Percentiles rank a stretch among this genome's conserved stretches.
phyloP scores from a whole-genome alignment of 2,888 invertebrate species.

The Myathropa florea region DNA sequence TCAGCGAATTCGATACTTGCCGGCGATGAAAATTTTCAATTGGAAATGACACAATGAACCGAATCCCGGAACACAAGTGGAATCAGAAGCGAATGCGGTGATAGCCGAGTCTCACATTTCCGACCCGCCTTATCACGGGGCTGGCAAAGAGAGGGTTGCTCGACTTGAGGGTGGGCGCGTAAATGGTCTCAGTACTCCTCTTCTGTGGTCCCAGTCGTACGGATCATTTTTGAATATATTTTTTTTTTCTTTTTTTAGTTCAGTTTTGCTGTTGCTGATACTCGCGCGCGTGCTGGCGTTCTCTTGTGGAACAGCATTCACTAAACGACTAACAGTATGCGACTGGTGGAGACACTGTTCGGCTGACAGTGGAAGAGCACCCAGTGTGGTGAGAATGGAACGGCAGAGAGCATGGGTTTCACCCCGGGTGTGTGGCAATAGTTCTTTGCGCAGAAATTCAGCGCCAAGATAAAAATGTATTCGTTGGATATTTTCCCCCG shows the following conservation, averaged over 20 bases:
- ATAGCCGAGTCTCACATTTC: conserved; percentile 48
- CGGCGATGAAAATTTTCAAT: neutral
- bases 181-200: conserved; percentile 19
- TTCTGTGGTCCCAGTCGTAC: conserved; percentile 14
- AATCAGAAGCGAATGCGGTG: conserved; percentile 7
- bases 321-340: conserved; percentile 68
- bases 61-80: neutral
- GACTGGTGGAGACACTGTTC: conserved; percentile 45
- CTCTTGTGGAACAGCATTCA: conserved; percentile 65
- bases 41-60: neutral
- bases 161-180: neutral
- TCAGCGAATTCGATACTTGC: neutral
- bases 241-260: conserved; percentile 11
- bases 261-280: conserved; percentile 31
- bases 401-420: conserved; percentile 16
- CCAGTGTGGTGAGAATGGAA: conserved; percentile 41
- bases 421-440: neutral
- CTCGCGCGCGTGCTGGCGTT: conserved; percentile 69
- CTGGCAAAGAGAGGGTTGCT: conserved; percentile 29
- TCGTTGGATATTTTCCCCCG: neutral
- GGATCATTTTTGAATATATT: conserved; percentile 32
- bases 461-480: conserved; percentile 31
- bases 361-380: conserved; percentile 34
- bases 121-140: conserved; percentile 34
- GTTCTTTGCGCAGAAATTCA: conserved; percentile 43